These are phyloP conservation scores for Polypterus bichir DNA, from an alignment of 2,113 vertebrate species.

Conservation along the genomic window DNA sequence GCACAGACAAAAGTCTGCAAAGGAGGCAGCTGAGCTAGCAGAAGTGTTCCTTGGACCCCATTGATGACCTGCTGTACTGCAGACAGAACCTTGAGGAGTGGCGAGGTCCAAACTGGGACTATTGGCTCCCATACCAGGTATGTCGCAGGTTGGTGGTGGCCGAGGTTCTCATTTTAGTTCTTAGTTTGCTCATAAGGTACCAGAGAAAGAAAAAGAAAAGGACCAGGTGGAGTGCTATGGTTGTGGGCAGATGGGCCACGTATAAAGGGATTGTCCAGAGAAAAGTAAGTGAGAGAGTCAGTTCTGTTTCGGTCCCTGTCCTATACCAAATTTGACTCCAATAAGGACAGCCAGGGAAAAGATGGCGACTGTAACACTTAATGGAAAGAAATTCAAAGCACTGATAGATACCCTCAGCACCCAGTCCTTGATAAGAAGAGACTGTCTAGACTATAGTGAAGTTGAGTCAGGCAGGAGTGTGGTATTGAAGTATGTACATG, in stretches of 20 bases:
- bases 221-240: background rate
- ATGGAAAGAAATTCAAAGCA: background rate
- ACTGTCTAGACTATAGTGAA: background rate
- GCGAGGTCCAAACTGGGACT: background rate
- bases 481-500: background rate
- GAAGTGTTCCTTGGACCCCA: slow-evolving; percentile 5
- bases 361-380: background rate
- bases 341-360: background rate
- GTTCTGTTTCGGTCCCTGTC: background rate
- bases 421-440: background rate
- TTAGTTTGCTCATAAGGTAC: background rate
- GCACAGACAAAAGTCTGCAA: slow-evolving; percentile 5
- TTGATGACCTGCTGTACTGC: background rate
- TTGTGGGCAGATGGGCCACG: background rate
- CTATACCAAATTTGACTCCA: background rate
- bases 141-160: background rate
- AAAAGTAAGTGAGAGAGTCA: background rate
- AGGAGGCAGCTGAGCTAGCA: slow-evolving; percentile 10
- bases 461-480: background rate
- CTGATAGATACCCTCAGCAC: background rate
- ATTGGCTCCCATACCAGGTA: background rate
- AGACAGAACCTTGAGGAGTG: background rate
- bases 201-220: background rate
- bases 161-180: background rate
- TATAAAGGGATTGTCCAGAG: background rate